Conservation (phyloP, 2,888 invertebrate species). For the Cataglyphis altisquamis region DNA sequence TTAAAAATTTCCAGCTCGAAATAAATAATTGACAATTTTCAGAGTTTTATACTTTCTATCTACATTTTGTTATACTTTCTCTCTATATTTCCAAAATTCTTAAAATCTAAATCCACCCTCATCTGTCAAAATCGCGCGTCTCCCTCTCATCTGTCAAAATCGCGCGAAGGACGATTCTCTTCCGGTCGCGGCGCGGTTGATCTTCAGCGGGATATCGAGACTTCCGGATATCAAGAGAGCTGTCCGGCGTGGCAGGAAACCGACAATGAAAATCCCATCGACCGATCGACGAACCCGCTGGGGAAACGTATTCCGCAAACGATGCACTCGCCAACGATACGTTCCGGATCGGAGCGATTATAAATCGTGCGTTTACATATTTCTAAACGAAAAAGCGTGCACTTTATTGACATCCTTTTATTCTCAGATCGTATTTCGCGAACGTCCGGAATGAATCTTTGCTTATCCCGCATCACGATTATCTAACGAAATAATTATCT, state of each 20-base stretch:
- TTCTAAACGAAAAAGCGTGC: slow-evolving; percentile 42
- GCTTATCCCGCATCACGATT: background rate
- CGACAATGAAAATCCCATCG: slow-evolving; percentile 75
- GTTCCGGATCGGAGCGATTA: slow-evolving; percentile 44
- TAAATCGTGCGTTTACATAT: slow-evolving; percentile 45
- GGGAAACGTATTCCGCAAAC: slow-evolving; percentile 68
- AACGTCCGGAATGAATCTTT: background rate
- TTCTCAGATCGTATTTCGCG: background rate
- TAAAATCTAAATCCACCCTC: no score
- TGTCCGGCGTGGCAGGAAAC: slow-evolving; percentile 69
- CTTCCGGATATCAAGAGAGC: slow-evolving; percentile 75
- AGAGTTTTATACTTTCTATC: no score
- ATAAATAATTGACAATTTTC: background rate
- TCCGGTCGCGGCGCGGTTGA: slow-evolving; percentile 38
- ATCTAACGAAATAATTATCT: slow-evolving; percentile 1
- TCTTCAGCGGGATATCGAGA: slow-evolving; percentile 59
- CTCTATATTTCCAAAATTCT: background rate
- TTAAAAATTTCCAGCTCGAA: background rate
- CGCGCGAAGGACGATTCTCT: background rate
- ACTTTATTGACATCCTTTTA: slow-evolving; percentile 13
- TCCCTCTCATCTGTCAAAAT: background rate
- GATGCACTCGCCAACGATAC: slow-evolving; percentile 69
- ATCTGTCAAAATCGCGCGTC: background rate
- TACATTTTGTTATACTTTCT: no score
- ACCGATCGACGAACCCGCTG: slow-evolving; percentile 73